Evolutionary conservation across 2,797 vertebrate genomes (phyloP).

Genomic region (Tachyglossus aculeatus): DNA sequence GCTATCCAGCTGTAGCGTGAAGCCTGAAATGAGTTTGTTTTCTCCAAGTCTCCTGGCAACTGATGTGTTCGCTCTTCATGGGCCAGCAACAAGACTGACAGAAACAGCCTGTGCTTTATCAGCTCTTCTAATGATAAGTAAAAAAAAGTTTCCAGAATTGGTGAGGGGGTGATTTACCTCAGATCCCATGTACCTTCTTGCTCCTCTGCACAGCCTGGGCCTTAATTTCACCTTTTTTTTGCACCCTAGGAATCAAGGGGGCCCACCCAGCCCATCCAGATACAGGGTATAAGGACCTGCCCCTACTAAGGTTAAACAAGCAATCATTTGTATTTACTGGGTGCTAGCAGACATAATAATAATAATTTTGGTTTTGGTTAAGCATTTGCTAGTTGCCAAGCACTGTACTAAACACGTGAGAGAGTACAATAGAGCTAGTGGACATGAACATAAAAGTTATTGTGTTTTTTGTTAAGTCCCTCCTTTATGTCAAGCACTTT

Average conservation of each 20-base stretch:
- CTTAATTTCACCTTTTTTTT: background rate
- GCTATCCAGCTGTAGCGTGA: fast-evolving
- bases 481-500: too few relatives aligned
- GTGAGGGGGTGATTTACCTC: background rate
- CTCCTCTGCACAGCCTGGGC: background rate
- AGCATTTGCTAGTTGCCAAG: too few relatives aligned
- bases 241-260: background rate
- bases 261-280: background rate
- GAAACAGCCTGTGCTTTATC: background rate
- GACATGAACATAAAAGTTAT: too few relatives aligned
- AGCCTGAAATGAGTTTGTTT: background rate
- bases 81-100: background rate
- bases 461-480: too few relatives aligned
- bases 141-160: background rate
- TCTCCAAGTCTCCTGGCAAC: background rate
- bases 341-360: too few relatives aligned
- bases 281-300: background rate
- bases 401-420: too few relatives aligned
- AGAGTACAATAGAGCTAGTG: too few relatives aligned
- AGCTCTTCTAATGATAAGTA: background rate
- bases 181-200: too few relatives aligned
- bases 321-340: too few relatives aligned
- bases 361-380: too few relatives aligned
- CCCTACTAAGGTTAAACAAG: too few relatives aligned
- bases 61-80: background rate